phyloP scores from a whole-genome alignment of 2,888 invertebrate species.

The Spicauda simplicius region DNA sequence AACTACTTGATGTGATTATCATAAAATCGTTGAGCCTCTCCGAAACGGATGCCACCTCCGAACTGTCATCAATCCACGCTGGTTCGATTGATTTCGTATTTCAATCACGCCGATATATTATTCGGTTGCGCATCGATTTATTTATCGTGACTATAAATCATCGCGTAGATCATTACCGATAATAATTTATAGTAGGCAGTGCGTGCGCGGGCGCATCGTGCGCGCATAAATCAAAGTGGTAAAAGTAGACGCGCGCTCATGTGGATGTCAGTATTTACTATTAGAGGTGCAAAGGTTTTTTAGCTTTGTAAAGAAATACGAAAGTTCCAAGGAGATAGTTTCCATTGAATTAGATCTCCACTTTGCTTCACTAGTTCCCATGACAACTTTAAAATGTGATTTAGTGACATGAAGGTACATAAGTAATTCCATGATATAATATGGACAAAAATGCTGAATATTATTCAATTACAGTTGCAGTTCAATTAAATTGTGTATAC shows the following conservation, averaged over 20 bases:
- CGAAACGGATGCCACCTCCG: conserved; percentile 3
- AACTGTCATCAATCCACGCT: conserved; percentile 35
- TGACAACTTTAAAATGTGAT: too few species aligned
- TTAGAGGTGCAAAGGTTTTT: conserved; percentile 10
- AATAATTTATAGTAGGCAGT: conserved; percentile 76
- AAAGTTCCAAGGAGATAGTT: too few species aligned
- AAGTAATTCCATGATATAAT: too few species aligned
- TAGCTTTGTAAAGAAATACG: too few species aligned
- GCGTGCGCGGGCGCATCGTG: conserved; percentile 51
- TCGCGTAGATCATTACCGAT: conserved; percentile 74
- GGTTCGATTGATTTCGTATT: conserved; percentile 41
- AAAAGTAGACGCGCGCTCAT: conserved; percentile 23
- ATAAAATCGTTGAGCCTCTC: conserved; percentile 6
- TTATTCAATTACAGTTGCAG: too few species aligned
- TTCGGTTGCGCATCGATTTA: conserved; percentile 67
- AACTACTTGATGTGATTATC: not conserved
- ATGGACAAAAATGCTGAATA: too few species aligned
- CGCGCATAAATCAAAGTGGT: conserved; percentile 60
- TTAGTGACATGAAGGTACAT: too few species aligned
- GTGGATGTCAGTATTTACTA: not conserved
- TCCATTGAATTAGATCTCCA: too few species aligned
- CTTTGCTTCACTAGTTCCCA: too few species aligned
- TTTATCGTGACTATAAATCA: conserved; percentile 79
- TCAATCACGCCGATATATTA: conserved; percentile 55
- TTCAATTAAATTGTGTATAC: too few species aligned